Base-by-base conservation (phyloP, 2,888 invertebrate genomes). In the Zygogramma bicolorata region DNA sequence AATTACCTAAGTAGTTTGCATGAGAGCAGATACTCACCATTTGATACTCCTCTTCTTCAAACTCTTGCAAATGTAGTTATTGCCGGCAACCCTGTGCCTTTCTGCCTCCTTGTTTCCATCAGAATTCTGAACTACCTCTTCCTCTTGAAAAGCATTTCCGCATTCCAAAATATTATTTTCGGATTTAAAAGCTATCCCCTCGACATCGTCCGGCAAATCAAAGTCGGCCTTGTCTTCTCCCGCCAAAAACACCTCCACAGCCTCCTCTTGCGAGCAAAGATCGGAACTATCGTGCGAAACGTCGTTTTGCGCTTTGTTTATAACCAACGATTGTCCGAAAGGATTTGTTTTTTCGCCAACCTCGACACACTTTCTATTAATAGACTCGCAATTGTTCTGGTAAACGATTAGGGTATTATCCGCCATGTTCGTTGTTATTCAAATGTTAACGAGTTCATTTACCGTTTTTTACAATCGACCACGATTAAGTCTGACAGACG, bases 201-300 rank as follows among this genome's bases (percentile, higher is more conserved):
- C 77, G 42, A 72, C 59, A 7, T 34, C 62, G 34, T 74, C 76
- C 29, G 69, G 70, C 40, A 76, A 69, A 29, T 82, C 82, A 57
- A 80, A 81, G 38, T 79, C 80, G 38, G 79, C 78, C 75, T 82
- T 82, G n/a, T 78, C 75, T 75, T 83, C 82, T 81, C 83, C 85
- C 83, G 85, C 84, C 81, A 84, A 84, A 82, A 84, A 80, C 67
- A 80, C 79, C 22, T 84, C 82, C 15, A 81, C 82, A 80, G 84
- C 83, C 84, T 81, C 84, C 82, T 84, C 85, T 84, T 81, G 82
- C 78, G 84, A 76, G 67, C 75, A 75, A 74, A 81, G 73, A 49
- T 78, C 77, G 58, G 77, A 76, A 81, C 75, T 79, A 71, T 67
- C 62, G 61, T 65, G 73, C 66, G 63, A 38, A 60, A 65, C 66